Conservation (phyloP, 2,888 invertebrate genomes). For the Eugnorisma glareosa region DNA sequence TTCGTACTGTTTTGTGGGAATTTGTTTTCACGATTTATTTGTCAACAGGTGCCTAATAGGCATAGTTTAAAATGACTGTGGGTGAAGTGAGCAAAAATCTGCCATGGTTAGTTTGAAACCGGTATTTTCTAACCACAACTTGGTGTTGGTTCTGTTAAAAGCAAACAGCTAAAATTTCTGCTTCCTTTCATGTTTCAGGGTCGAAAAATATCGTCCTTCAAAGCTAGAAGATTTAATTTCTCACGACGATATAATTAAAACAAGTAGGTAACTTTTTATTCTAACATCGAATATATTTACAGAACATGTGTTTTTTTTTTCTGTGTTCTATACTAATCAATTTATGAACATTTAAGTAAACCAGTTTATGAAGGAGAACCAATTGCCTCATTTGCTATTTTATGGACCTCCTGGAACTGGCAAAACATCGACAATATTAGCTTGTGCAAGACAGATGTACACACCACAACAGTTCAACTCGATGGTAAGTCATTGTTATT, state of each 20-base stretch:
- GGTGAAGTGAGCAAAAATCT: constrained; percentile 88
- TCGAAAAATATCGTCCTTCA: constrained; percentile 99
- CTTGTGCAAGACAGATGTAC: constrained; percentile 98
- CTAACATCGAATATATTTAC: not conserved
- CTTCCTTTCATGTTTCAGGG: constrained; percentile 91
- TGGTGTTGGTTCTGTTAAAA: not conserved
- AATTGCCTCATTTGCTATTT: constrained; percentile 98
- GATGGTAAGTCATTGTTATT: constrained; percentile 92
- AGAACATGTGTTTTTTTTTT: not conserved
- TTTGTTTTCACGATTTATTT: not conserved
- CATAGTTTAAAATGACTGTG: constrained; percentile 77
- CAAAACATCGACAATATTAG: constrained; percentile 99
- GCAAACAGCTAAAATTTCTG: not conserved
- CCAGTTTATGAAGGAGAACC: constrained; percentile 97
- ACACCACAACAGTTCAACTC: constrained; percentile 97
- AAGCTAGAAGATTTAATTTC: constrained; percentile 98
- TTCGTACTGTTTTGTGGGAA: not conserved
- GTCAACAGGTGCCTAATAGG: not conserved
- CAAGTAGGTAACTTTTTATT: constrained; percentile 92
- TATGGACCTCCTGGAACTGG: constrained; percentile 99
- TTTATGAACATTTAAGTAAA: constrained; percentile 90
- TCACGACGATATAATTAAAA: constrained; percentile 98
- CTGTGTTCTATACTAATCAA: constrained; percentile 67
- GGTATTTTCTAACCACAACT: constrained; percentile 5
- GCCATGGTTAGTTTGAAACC: constrained; percentile 89